Evolutionary conservation across 2,888 invertebrate genomes (phyloP).

Genomic region (Pseudanteris insignis): DNA sequence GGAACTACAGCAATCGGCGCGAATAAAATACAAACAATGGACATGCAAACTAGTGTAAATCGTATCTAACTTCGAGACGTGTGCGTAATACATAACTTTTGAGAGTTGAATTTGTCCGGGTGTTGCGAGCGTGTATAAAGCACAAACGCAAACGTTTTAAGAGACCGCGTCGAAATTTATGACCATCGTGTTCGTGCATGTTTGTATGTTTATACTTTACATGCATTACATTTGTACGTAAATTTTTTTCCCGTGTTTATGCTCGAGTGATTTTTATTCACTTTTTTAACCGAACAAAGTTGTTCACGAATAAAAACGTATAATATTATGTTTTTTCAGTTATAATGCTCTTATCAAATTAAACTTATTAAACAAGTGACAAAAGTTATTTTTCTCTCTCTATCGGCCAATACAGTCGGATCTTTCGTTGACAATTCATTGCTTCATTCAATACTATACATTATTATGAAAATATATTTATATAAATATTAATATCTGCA

Average conservation of each 20-base stretch:
- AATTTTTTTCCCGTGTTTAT: neutral
- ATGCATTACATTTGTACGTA: constrained; percentile 16
- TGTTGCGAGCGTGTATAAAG: constrained; percentile 29
- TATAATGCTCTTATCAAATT: too few species aligned
- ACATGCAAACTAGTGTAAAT: constrained; percentile 34
- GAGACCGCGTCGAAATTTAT: constrained; percentile 33
- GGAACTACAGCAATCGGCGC: constrained; percentile 27
- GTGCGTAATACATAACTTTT: constrained; percentile 35
- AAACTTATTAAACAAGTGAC: too few species aligned
- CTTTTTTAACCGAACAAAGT: constrained; percentile 3
- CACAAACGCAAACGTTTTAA: constrained; percentile 37
- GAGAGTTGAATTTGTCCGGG: constrained; percentile 26
- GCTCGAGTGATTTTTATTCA: constrained; percentile 1
- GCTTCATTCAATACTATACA: too few species aligned
- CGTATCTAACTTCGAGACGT: constrained; percentile 27
- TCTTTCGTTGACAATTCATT: too few species aligned
- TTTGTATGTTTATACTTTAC: constrained; percentile 27
- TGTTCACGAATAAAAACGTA: too few species aligned
- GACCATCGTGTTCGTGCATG: constrained; percentile 25
- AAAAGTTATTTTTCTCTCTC: too few species aligned
- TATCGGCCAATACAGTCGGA: too few species aligned
- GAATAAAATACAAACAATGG: constrained; percentile 33
- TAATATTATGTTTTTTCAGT: too few species aligned
- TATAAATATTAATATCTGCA: too few species aligned
- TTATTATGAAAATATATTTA: too few species aligned